These are phyloP conservation scores for Pogonophryne albipinna DNA, from an alignment of 2,797 vertebrate genomes.

Conservation along the genomic window DNA sequence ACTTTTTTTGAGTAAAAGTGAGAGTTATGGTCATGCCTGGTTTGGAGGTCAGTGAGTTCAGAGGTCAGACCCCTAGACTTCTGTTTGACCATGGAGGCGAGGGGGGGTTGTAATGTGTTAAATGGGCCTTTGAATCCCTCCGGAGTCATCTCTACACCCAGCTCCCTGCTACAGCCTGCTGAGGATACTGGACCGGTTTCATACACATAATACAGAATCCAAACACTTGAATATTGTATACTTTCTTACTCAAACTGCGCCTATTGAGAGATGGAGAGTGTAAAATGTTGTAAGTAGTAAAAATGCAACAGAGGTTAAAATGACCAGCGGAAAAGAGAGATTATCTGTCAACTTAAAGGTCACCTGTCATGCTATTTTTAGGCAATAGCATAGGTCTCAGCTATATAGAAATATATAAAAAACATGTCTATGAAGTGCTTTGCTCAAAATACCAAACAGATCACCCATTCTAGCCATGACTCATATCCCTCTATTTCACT, in stretches of 20 bases:
- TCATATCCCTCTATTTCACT: too few relatives aligned
- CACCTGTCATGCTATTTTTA: too few relatives aligned
- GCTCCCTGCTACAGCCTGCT: background rate
- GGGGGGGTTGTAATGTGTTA: constrained; percentile 41
- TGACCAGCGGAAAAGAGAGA: background rate
- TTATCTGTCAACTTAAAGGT: background rate
- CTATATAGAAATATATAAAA: too few relatives aligned
- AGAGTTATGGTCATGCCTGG: constrained; percentile 31
- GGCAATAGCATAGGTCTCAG: too few relatives aligned
- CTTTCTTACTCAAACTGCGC: background rate
- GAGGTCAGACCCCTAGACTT: constrained; percentile 62
- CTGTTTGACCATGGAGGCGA: constrained; percentile 55
- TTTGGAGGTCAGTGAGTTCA: constrained; percentile 52
- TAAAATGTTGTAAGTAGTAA: background rate
- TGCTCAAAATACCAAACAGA: too few relatives aligned
- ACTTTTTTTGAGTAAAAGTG: constrained; percentile 35
- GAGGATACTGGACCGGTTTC: background rate
- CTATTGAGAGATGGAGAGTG: background rate
- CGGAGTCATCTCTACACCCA: constrained; percentile 19
- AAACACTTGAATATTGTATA: background rate
- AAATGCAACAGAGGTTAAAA: background rate
- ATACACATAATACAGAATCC: background rate
- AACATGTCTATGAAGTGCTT: too few relatives aligned
- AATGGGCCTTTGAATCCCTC: constrained; percentile 39
- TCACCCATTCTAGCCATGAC: too few relatives aligned